These are phyloP conservation scores for Pocillopora grandis DNA, from an alignment of 92 coral and sea anemone genomes.

Conservation along the genomic window DNA sequence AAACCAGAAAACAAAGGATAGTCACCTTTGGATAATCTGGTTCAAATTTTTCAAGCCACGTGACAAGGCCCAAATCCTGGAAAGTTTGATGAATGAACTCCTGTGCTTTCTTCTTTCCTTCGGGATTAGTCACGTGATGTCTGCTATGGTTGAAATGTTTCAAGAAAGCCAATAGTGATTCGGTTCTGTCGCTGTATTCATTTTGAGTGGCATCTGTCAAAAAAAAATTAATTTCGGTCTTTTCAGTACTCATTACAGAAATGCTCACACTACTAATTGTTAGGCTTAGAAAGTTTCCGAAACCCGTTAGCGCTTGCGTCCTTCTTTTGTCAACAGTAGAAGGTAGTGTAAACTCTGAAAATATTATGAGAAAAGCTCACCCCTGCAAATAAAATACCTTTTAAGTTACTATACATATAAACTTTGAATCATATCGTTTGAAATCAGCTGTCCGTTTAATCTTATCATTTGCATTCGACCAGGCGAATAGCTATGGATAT, in stretches of 20 bases:
- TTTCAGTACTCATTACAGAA: too few species aligned
- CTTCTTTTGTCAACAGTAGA: too few species aligned
- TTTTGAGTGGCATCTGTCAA: conserved; percentile 26
- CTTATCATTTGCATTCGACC: not conserved
- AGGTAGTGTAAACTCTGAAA: too few species aligned
- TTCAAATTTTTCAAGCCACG: conserved; percentile 60
- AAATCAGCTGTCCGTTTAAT: too few species aligned
- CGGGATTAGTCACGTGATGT: conserved; percentile 43
- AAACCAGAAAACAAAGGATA: not conserved
- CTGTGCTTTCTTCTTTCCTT: conserved; percentile 53
- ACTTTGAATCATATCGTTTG: too few species aligned
- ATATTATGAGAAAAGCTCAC: too few species aligned
- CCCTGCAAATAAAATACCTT: too few species aligned
- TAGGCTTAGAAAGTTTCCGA: too few species aligned
- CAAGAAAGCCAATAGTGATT: conserved; percentile 37
- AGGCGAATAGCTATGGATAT: too few species aligned
- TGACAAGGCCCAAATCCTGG: conserved; percentile 52
- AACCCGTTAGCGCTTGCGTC: too few species aligned
- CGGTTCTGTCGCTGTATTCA: conserved; percentile 16
- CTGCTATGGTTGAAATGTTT: conserved; percentile 51
- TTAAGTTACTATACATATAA: too few species aligned
- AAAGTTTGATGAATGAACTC: conserved; percentile 50
- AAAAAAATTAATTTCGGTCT: not conserved
- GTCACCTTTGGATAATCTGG: conserved; percentile 22
- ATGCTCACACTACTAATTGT: too few species aligned